phyloP scores from a whole-genome alignment of 2,888 invertebrate genomes.

The Flabesymbios commensalis region DNA sequence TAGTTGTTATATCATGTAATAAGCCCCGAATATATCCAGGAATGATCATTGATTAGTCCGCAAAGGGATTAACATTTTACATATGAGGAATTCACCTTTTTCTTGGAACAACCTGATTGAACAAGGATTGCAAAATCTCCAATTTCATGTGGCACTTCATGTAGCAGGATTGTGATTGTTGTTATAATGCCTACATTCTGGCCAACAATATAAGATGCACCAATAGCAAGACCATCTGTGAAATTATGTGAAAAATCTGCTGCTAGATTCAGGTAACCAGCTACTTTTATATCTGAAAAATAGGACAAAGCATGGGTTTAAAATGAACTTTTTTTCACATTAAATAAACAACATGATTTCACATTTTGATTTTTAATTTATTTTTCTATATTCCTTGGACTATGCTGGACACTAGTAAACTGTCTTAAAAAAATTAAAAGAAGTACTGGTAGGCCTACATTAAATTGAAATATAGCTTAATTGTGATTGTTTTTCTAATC shows the following conservation, averaged over 20 bases:
- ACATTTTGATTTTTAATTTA: too few relatives aligned
- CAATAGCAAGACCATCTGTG: conserved; percentile 98
- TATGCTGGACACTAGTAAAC: too few relatives aligned
- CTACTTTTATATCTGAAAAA: conserved; percentile 69
- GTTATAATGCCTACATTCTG: conserved; percentile 65
- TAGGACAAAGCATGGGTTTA: neutral
- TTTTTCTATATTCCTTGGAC: too few relatives aligned
- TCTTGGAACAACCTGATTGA: conserved; percentile 92
- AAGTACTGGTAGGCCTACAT: too few relatives aligned
- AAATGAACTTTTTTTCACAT: conserved; percentile 1
- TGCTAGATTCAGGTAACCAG: conserved; percentile 94
- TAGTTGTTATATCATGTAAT: too few relatives aligned
- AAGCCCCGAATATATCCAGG: too few relatives aligned
- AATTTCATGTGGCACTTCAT: conserved; percentile 99
- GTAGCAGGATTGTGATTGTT: conserved; percentile 92
- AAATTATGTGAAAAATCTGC: conserved; percentile 99
- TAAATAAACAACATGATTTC: neutral
- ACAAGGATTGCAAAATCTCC: conserved; percentile 99
- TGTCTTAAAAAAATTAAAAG: too few relatives aligned
- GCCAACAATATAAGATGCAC: conserved; percentile 94
- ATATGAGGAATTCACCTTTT: conserved; percentile 75
- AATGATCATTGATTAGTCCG: too few relatives aligned
- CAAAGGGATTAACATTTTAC: too few relatives aligned
- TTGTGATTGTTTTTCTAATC: too few relatives aligned
- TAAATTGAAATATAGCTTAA: too few relatives aligned